These are phyloP conservation scores for Melanotaenia duboulayi DNA, from an alignment of 2,113 vertebrate species.

Conservation along the genomic window DNA sequence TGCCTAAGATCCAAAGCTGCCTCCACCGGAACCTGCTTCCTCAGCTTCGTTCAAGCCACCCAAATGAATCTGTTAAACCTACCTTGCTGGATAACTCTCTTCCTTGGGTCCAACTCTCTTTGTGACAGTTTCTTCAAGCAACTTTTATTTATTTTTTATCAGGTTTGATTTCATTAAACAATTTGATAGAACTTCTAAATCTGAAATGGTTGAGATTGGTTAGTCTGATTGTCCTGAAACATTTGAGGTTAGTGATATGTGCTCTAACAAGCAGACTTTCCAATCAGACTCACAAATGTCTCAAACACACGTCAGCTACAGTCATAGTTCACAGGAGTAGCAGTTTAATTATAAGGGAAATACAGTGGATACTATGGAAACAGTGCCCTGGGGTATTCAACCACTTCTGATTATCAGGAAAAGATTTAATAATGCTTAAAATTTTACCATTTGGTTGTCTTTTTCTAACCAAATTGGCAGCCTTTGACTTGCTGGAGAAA, in stretches of 20 bases:
- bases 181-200: slow-evolving; percentile 4
- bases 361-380: slow-evolving; percentile 38
- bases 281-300: slow-evolving; percentile 56
- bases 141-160: slow-evolving; percentile 7
- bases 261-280: slow-evolving; percentile 68
- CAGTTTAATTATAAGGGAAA: slow-evolving; percentile 55
- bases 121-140: too few relatives aligned
- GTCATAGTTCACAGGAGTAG: slow-evolving; percentile 58
- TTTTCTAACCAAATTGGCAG: slow-evolving; percentile 87
- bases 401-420: slow-evolving; percentile 32
- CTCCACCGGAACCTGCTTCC: too few relatives aligned
- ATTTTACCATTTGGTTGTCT: slow-evolving; percentile 93
- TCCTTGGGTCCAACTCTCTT: too few relatives aligned
- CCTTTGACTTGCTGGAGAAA: slow-evolving; percentile 90
- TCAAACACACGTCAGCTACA: slow-evolving; percentile 53
- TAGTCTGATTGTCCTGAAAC: slow-evolving; percentile 44
- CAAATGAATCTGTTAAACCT: too few relatives aligned
- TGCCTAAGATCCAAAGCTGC: too few relatives aligned
- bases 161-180: too few relatives aligned
- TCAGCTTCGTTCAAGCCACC: too few relatives aligned
- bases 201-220: slow-evolving; percentile 9
- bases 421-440: slow-evolving; percentile 33
- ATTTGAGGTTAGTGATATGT: slow-evolving; percentile 54
- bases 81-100: too few relatives aligned
- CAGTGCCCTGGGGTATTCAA: slow-evolving; percentile 36